Evolutionary conservation across 2,113 vertebrate genomes (phyloP), one percentile per base, ranked within the genome.

Genomic region (Mus pahari): DNA sequence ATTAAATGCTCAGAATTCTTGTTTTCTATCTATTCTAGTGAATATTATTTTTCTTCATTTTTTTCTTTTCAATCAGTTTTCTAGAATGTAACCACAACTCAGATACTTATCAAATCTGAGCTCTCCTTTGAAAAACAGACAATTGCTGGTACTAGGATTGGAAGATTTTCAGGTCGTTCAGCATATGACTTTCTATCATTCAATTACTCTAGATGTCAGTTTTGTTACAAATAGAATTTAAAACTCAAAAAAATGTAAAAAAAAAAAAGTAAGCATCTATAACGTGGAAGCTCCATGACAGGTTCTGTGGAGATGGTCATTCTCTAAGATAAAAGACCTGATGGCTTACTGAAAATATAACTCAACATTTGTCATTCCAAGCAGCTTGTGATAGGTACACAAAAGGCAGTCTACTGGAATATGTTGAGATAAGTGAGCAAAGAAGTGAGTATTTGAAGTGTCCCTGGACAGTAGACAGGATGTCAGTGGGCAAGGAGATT

Each of bases 1-100:
- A 3, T 11, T 31, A 62, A 82, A 83, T 87, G 2, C 14, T 94
- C 71, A 83, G 60, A 89, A 77, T 94, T 89, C 31, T 92, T 87
- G 0, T 75, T 83, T 93, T 36, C 39, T 66, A 1, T 90, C 12
- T 42, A 68, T n/a, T 91, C 7, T 73, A 66, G 28, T 66, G 42
- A 90, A 39, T 71, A 66, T 14, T 36, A 5, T 53, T 12, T 20
- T 60, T 74, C 4, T 89, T 77, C 26, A 79, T 55, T 86, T 70
- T 86, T 60, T 55, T 90, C 62, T 83, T 94, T 94, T 90, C 75
- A 60, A 9, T 93, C 14, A 14, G 26, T 14, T 26, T 6, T 75
- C 33, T 88, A 92, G 93, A 64, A 82, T 77, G 14, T 68, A 89
- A 74, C 24, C 89, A 77, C n/a, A 45, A 86, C 19, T 84, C 86